A percentile compares a stretch with the other conserved stretches of the same genome.
Evolutionary conservation across 2,888 invertebrate genomes (phyloP).

Genomic region (Drosophila parthenogenetica): DNA sequence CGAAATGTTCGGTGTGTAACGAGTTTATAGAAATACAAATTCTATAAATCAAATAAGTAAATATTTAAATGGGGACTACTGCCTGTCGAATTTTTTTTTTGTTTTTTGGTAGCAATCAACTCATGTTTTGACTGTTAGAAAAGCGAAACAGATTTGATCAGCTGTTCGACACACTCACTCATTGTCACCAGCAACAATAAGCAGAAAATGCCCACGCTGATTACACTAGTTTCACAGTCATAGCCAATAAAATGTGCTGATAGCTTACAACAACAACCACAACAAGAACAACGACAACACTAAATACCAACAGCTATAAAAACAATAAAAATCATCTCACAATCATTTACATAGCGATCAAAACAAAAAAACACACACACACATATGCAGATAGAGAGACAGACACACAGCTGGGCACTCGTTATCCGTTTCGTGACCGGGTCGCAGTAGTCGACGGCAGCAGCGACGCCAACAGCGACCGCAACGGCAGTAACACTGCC

Average conservation of each 20-base stretch:
- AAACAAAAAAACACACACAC: slow-evolving; percentile 53
- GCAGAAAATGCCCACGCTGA: slow-evolving; percentile 29
- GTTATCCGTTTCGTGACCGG: slow-evolving; percentile 43
- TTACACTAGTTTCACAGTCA: slow-evolving; percentile 36
- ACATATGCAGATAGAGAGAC: slow-evolving; percentile 3
- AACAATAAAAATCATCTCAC: slow-evolving; percentile 67
- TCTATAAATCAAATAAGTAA: neutral
- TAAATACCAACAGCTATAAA: slow-evolving; percentile 52
- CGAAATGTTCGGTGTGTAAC: neutral
- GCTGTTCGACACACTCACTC: slow-evolving; percentile 9
- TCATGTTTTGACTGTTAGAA: neutral
- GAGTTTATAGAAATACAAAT: neutral
- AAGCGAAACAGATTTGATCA: slow-evolving; percentile 10
- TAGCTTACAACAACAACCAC: slow-evolving; percentile 22
- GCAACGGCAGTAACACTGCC: slow-evolving; percentile 34
- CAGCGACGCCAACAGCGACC: slow-evolving; percentile 1
- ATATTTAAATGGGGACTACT: neutral
- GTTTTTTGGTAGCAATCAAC: too few relatives aligned
- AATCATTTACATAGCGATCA: slow-evolving; percentile 73
- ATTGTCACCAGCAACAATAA: slow-evolving; percentile 8
- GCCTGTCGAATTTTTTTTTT: too few relatives aligned
- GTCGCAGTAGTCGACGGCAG: slow-evolving; percentile 35
- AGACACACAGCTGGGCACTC: slow-evolving; percentile 35
- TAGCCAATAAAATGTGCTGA: slow-evolving; percentile 31
- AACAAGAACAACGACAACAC: slow-evolving; percentile 20